phyloP scores from a whole-genome alignment of 2,113 vertebrate species.

The Patagioenas fasciata region DNA sequence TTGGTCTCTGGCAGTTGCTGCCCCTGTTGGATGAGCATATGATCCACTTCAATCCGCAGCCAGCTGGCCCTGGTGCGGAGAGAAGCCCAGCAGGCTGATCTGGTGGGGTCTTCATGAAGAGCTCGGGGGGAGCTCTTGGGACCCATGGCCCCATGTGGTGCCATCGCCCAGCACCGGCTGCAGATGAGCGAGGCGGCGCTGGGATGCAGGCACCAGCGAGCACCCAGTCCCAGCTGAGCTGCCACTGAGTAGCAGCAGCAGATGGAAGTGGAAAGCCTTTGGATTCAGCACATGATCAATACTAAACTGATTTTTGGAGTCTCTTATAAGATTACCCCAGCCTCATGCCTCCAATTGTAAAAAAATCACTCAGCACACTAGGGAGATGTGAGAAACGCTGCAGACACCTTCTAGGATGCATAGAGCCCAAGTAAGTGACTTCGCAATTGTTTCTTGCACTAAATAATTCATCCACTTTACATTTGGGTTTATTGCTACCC shows the following conservation, averaged over 20 bases:
- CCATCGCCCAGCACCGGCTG: background rate
- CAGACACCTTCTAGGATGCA: conserved; percentile 65
- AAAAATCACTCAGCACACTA: conserved; percentile 57
- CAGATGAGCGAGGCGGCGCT: background rate
- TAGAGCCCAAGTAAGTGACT: conserved; percentile 67
- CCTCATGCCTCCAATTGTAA: conserved; percentile 57
- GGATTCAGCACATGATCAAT: conserved; percentile 65
- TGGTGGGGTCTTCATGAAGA: background rate
- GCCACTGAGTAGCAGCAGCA: background rate
- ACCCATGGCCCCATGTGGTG: background rate
- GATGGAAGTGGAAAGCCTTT: conserved; percentile 53
- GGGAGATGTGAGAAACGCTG: conserved; percentile 44
- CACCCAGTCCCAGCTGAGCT: background rate
- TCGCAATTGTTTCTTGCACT: conserved; percentile 70
- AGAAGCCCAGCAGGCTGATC: background rate
- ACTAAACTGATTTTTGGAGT: conserved; percentile 71
- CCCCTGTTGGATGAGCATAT: background rate
- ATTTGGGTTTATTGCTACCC: conserved; percentile 42
- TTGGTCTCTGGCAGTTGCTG: background rate
- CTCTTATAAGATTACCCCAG: conserved; percentile 62
- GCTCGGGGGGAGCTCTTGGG: background rate
- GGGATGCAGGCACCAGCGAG: background rate
- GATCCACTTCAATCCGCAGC: background rate
- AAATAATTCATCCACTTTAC: conserved; percentile 75
- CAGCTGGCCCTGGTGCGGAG: background rate